Evolutionary conservation across 2,888 invertebrate species (phyloP).

Genomic region (Eupithecia subumbrata): DNA sequence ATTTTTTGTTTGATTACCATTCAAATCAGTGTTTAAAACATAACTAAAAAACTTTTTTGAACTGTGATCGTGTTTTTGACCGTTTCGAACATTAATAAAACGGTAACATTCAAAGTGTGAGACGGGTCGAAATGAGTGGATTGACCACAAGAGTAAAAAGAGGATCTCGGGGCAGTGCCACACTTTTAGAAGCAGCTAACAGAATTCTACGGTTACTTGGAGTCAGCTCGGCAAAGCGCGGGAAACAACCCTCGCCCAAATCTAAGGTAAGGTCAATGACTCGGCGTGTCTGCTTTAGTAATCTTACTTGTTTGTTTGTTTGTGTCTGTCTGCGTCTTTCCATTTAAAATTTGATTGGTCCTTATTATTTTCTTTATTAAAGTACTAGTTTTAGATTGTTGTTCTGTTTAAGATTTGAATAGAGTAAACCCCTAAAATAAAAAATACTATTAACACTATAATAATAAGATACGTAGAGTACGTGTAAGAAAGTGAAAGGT

Average conservation of each 20-base stretch:
- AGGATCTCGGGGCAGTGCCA: conserved; percentile 83
- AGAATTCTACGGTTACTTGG: conserved; percentile 82
- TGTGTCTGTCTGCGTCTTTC: conserved; percentile 43
- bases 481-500: conserved; percentile 10
- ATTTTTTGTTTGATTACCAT: conserved; percentile 44
- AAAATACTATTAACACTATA: not conserved
- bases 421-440: not conserved
- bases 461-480: not conserved
- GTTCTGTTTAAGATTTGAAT: not conserved
- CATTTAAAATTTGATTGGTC: conserved; percentile 23
- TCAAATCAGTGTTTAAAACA: conserved; percentile 41
- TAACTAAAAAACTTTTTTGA: conserved; percentile 63
- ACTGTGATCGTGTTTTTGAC: conserved; percentile 74
- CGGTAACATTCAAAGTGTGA: conserved; percentile 68
- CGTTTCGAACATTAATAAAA: conserved; percentile 73
- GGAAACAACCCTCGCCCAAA: conserved; percentile 83
- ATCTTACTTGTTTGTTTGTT: conserved; percentile 56
- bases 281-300: conserved; percentile 59
- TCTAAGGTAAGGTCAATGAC: conserved; percentile 82
- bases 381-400: not conserved
- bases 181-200: conserved; percentile 82
- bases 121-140: conserved; percentile 82
- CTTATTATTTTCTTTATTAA: not conserved
- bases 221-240: conserved; percentile 82
- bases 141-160: conserved; percentile 83